Conservation (phyloP, 2,797 vertebrate genomes). For the Cottoperca gobio region DNA sequence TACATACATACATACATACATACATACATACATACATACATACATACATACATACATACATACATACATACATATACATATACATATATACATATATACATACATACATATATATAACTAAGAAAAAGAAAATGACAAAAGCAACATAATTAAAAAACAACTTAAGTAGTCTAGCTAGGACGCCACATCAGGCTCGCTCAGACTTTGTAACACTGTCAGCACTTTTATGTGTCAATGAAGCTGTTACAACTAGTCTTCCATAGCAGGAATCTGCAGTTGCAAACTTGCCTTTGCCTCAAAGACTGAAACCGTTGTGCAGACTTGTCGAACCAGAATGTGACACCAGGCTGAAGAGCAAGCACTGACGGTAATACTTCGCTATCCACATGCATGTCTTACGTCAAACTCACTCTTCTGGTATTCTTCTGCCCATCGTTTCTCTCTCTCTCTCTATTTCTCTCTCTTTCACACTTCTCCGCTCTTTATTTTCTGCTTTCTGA, state of each 20-base stretch:
- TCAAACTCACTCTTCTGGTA: not conserved
- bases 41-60: no score
- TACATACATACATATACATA: no score
- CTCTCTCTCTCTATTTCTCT: constrained; percentile 16
- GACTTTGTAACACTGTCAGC: not conserved
- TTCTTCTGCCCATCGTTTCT: not conserved
- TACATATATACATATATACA: no score
- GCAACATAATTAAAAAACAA: not conserved
- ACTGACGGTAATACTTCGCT: constrained; percentile 8
- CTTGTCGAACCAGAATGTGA: constrained; percentile 72
- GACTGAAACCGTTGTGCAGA: constrained; percentile 37
- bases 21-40: no score
- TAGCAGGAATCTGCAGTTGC: constrained; percentile 39
- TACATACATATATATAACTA: no score
- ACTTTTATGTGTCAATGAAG: constrained; percentile 16
- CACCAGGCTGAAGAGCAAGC: constrained; percentile 22
- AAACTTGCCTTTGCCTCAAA: constrained; percentile 35
- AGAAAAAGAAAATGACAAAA: not conserved
- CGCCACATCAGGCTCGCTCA: not conserved
- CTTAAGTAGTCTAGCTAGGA: not conserved
- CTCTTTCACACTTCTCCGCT: not conserved
- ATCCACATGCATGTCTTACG: constrained; percentile 1
- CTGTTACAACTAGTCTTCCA: constrained; percentile 21
- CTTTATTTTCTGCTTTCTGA: constrained; percentile 13
- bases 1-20: no score